Evolutionary conservation across 2,797 vertebrate genomes (phyloP), one percentile per base, ranked within the genome.

Genomic region (Euphonia xanthogaster): DNA sequence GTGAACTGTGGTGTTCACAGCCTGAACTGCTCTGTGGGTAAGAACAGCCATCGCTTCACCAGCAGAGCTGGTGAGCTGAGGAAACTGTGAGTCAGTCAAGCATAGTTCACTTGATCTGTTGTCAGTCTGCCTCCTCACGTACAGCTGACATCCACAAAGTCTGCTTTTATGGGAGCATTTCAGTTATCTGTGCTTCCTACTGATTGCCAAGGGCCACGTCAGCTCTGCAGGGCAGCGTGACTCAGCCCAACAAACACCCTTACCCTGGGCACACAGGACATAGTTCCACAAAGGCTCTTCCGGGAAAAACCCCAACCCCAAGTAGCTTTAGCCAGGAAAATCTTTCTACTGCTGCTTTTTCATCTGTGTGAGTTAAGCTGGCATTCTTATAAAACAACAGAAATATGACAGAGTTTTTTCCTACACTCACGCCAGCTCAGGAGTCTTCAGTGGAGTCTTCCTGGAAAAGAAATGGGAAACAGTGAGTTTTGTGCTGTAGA

Each of bases 391-490:
- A 70, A 70, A 87, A 30, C 33, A 87, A 50, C 45, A 61, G 33
- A 53, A 94, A 63, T 20, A 57, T 17, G 37, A 53, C 15, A 60
- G 44, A 5, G 6, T 19, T 87, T 85, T 90, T 92, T 35, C 65
- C 88, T 77, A 25, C 16, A 3, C 21, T 82, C 9, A 18, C 0
- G 4, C 63, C 21, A 27, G 31, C 82, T 89, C 60, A 23, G 63
- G 24, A 93, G 16, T n/a, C 55, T 79, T 79, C 27, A 2, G 33
- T 0, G 2, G 30, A 67, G 45, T 63, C 60, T 89, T 89, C 53
- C 45, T 71, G 85, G 74, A 66, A 91, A 76, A 94, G 67, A 79
- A 66, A 55, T 10, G 42, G 51, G 62, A 82, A 94, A 78, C 21
- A 63, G 60, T 30, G 6, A 25, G 33, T 1, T 87, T 67, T 25